phyloP scores from a whole-genome alignment of 2,888 invertebrate genomes.

The Hybos culiciformis region DNA sequence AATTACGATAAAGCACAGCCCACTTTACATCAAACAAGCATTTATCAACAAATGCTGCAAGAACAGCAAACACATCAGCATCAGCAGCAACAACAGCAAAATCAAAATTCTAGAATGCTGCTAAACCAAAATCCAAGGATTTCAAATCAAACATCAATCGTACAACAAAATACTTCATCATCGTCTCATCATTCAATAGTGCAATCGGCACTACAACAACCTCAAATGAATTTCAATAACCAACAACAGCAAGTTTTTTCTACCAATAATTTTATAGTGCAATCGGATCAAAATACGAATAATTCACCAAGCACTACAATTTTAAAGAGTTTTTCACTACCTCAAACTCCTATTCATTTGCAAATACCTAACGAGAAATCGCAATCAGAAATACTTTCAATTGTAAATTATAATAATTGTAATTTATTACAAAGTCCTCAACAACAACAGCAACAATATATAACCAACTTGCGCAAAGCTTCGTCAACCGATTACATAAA shows the following conservation, averaged over 20 bases:
- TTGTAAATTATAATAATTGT: slow-evolving; percentile 8
- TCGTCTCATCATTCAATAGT: no score
- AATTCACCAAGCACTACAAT: neutral
- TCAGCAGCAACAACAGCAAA: slow-evolving; percentile 19
- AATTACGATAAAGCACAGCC: slow-evolving; percentile 37
- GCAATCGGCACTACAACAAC: no score
- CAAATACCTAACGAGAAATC: no score
- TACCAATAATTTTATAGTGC: neutral
- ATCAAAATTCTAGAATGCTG: slow-evolving; percentile 2
- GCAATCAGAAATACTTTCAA: slow-evolving; percentile 9
- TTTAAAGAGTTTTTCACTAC: slow-evolving; percentile 11
- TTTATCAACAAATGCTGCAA: slow-evolving; percentile 36
- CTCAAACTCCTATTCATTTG: slow-evolving; percentile 7
- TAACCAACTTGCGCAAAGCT: slow-evolving; percentile 8
- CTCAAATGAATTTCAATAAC: no score
- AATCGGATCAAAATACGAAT: slow-evolving; percentile 2
- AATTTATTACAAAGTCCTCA: neutral
- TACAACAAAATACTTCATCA: slow-evolving; percentile 16
- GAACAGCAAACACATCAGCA: slow-evolving; percentile 26
- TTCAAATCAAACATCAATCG: slow-evolving; percentile 17
- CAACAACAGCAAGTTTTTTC: no score
- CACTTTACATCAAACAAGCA: slow-evolving; percentile 35
- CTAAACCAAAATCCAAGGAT: slow-evolving; percentile 16
- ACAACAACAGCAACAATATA: neutral
- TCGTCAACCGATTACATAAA: slow-evolving; percentile 29